phyloP scores from a whole-genome alignment of 2,797 vertebrate genomes.

The Typhlichthys eigenmanni region DNA sequence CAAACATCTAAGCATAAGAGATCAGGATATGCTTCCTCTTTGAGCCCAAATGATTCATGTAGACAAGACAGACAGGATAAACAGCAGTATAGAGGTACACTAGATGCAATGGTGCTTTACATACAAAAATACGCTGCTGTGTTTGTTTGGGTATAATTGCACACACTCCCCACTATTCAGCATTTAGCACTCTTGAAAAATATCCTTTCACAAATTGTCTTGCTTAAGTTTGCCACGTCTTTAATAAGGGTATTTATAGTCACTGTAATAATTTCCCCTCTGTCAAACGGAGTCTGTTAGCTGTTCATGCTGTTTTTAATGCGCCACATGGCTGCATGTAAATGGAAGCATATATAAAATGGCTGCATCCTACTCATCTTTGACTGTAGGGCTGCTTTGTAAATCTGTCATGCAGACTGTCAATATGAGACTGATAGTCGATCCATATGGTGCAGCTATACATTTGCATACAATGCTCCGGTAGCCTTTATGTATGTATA shows the following conservation, averaged over 20 bases:
- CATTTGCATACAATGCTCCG: slow-evolving; percentile 16
- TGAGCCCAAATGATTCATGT: too few relatives aligned
- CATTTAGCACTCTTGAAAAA: too few relatives aligned
- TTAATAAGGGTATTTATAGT: neutral
- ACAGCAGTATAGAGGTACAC: too few relatives aligned
- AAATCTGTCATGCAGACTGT: slow-evolving; percentile 55
- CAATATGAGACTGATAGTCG: slow-evolving; percentile 47
- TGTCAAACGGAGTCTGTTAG: slow-evolving; percentile 17
- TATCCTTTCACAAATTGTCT: too few relatives aligned
- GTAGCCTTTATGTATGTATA: neutral
- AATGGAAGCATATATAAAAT: slow-evolving; percentile 30
- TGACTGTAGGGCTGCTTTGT: slow-evolving; percentile 47
- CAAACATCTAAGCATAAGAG: too few relatives aligned
- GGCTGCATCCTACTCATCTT: slow-evolving; percentile 28
- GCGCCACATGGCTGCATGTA: slow-evolving; percentile 25
- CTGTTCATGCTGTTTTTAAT: neutral
- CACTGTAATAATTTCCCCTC: neutral
- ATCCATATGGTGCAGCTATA: slow-evolving; percentile 37
- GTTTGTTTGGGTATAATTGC: too few relatives aligned
- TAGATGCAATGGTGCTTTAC: neutral
- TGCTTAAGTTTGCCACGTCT: too few relatives aligned
- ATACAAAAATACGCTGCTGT: neutral
- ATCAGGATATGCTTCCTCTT: too few relatives aligned
- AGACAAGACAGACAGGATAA: too few relatives aligned
- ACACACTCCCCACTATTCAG: too few relatives aligned